Base-by-base conservation (phyloP, 1,140 invertebrate species). In the Formica selysi region DNA sequence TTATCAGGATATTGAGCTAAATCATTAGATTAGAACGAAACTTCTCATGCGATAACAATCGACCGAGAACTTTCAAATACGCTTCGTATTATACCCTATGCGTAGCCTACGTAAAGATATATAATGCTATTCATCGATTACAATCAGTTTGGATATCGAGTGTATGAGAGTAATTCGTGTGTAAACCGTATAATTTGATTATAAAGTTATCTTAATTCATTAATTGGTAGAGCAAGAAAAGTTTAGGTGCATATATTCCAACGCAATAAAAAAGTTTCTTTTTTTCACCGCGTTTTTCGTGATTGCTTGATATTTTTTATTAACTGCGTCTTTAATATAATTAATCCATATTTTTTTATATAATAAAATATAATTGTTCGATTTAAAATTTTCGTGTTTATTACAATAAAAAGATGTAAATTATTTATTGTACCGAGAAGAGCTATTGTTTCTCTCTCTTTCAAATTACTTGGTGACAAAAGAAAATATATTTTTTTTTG, bases 41-140 rank as follows among this genome's bases (percentile, higher is more conserved):
- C 36, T 70, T 22, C 54, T 62, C 10, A 36, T 32, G 48, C 68
- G 81, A 88, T 88, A 89, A 68, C 7, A 26, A 85, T 89, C 73
- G 19, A 26, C n/a, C 22, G 29, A 8, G 6, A 16, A 13, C 41
- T 79, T 51, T 51, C n/a, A 54, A 76, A 44, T 64, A 13, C 57
- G 51, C 32, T 16, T 51, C 29, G 8, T 79, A 54, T 79, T n/a
- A 65, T 10, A 13, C n/a, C 29, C 3, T 62, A 26, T 70, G 3
- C 10, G 51, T 38, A 29, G 41, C 41, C 11, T 41, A 41, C 2
- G 7, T 10, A 7, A 16, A 54, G 32, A 68, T 64, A 61, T 61
- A 61, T 29, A 16, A 78, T 65, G 16, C 29, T 51, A 79, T 54
- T 51, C 13, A 79, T 79, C 2, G 32, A 68, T 79, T 79, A 68